Percentiles rank a stretch among this genome's conserved stretches.
Conservation (phyloP, 1,140 invertebrate species). For the Micrasema minimum region DNA sequence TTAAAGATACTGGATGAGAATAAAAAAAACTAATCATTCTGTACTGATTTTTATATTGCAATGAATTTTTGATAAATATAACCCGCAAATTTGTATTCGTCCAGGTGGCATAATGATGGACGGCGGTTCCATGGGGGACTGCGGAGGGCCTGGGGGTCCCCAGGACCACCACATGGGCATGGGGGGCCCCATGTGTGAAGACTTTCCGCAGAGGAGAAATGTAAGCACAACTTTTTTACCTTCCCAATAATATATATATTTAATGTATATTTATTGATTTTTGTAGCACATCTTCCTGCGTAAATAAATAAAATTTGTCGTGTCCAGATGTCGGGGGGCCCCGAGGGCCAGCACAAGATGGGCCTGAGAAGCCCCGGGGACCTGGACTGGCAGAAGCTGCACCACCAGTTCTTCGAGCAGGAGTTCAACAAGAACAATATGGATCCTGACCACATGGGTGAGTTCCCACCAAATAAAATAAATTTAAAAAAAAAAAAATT, state of each 20-base stretch:
- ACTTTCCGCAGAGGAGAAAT: slow-evolving; percentile 61
- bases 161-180: slow-evolving; percentile 60
- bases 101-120: slow-evolving; percentile 67
- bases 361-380: slow-evolving; percentile 66
- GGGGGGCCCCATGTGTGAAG: slow-evolving; percentile 63
- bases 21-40: too few species aligned
- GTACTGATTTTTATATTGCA: too few species aligned
- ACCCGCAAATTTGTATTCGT: too few species aligned
- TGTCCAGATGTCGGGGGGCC: slow-evolving; percentile 47
- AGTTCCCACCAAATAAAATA: slow-evolving; percentile 33
- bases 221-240: slow-evolving; percentile 56
- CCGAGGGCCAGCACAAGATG: slow-evolving; percentile 56
- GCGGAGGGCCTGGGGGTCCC: slow-evolving; percentile 54
- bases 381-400: slow-evolving; percentile 91
- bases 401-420: slow-evolving; percentile 82
- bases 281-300: background rate
- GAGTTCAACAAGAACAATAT: slow-evolving; percentile 67
- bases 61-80: too few species aligned
- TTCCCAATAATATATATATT: background rate
- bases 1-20: too few species aligned
- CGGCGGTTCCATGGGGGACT: slow-evolving; percentile 61
- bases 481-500: background rate
- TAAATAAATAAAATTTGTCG: background rate
- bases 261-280: background rate
- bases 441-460: slow-evolving; percentile 62